These are phyloP conservation scores for Aphelenchoides besseyi DNA, from an alignment of 1,140 invertebrate species.

Conservation along the genomic window DNA sequence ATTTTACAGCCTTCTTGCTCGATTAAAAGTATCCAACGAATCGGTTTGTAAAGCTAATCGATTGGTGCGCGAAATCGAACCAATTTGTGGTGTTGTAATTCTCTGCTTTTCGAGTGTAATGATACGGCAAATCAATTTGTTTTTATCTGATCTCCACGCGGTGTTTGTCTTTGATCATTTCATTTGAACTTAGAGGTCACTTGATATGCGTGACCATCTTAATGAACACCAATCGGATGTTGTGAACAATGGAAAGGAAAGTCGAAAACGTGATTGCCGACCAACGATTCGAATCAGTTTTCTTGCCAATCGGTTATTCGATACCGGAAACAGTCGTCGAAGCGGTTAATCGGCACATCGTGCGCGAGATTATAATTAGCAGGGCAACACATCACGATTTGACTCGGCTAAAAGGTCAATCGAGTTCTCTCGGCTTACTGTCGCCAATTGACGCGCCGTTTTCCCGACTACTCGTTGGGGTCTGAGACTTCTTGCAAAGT, in stretches of 20 bases:
- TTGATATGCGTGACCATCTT: not conserved
- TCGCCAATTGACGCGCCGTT: not conserved
- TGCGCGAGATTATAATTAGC: slow-evolving; percentile 1
- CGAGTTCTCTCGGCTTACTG: not conserved
- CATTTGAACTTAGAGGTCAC: not conserved
- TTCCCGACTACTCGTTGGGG: too few species aligned
- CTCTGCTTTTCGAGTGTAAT: too few species aligned
- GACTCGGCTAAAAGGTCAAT: not conserved
- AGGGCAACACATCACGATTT: not conserved
- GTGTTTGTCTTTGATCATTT: not conserved
- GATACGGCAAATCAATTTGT: not conserved
- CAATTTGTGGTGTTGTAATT: too few species aligned
- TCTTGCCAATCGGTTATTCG: not conserved
- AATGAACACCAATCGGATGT: too few species aligned
- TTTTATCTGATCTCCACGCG: not conserved
- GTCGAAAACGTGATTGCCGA: too few species aligned
- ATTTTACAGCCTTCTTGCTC: too few species aligned
- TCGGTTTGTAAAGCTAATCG: too few species aligned
- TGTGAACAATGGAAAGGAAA: too few species aligned
- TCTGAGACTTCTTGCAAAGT: too few species aligned
- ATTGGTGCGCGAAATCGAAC: too few species aligned
- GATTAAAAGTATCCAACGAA: too few species aligned
- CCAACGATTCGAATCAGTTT: not conserved
- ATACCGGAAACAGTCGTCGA: not conserved
- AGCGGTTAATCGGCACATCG: not conserved